Evolutionary conservation across 2,797 vertebrate species (phyloP).

Genomic region (Rhinichthys osculus): DNA sequence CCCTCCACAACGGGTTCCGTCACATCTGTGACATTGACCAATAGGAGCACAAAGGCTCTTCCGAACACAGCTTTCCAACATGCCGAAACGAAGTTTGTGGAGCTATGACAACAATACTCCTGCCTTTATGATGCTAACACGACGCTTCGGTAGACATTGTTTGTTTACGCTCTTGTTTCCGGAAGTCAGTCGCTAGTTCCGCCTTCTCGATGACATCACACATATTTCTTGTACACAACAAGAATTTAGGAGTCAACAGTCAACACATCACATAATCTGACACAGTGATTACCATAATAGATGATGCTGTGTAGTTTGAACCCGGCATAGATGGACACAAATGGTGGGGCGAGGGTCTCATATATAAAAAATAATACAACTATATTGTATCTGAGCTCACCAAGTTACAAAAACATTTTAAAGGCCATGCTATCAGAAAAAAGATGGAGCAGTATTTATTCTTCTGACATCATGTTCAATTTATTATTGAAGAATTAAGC

Average conservation of each 20-base stretch:
- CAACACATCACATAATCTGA: not conserved
- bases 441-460: not conserved
- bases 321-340: not conserved
- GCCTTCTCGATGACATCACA: not conserved
- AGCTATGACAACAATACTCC: not conserved
- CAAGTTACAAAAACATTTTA: conserved; percentile 5
- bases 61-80: not conserved
- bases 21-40: not conserved
- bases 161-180: not conserved
- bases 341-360: not conserved
- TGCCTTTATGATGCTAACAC: not conserved
- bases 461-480: not conserved
- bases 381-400: not conserved
- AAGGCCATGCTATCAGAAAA: conserved; percentile 36
- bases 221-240: not conserved
- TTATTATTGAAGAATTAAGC: not conserved
- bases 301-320: not conserved
- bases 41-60: not conserved
- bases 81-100: not conserved
- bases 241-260: not conserved
- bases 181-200: not conserved
- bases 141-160: not conserved
- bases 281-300: not conserved
- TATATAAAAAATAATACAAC: not conserved
- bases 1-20: too few relatives aligned